Evolutionary conservation across 2,797 vertebrate genomes (phyloP).

Genomic region (Threskiornis aethiopicus): DNA sequence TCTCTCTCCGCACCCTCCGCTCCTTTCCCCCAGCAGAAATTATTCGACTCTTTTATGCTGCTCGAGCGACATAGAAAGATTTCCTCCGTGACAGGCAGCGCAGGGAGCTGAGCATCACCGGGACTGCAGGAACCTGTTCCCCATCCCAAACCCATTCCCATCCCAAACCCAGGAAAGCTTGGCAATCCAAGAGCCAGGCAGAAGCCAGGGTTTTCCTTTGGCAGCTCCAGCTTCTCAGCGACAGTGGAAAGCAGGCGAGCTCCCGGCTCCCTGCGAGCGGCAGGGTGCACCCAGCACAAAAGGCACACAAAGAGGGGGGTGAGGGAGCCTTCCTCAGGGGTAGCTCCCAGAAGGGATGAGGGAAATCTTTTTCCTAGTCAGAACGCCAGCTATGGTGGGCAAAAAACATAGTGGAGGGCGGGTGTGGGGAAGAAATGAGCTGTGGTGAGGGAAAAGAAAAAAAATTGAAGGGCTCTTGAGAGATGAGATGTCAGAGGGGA

Average conservation of each 20-base stretch:
- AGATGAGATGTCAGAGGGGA: background rate
- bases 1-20: background rate
- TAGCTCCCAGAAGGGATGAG: background rate
- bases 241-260: rapidly evolving
- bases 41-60: rapidly evolving
- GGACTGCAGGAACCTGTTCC: background rate
- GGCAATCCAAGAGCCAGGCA: rapidly evolving
- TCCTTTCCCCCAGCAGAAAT: background rate
- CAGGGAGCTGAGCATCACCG: rapidly evolving
- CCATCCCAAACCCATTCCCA: background rate
- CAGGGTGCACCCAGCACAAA: background rate
- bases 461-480: background rate
- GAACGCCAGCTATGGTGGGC: rapidly evolving
- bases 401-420: rapidly evolving
- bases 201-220: background rate
- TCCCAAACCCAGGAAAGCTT: background rate
- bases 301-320: background rate
- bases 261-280: rapidly evolving
- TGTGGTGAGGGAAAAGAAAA: no score
- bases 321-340: background rate
- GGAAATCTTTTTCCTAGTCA: background rate
- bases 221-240: background rate
- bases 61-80: background rate
- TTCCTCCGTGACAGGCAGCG: rapidly evolving
- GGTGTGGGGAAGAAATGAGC: background rate